A percentile compares a stretch with the other conserved stretches of the same genome.
phyloP scores from a whole-genome alignment of 92 coral and sea anemone genomes.

The Desmophyllum pertusum region DNA sequence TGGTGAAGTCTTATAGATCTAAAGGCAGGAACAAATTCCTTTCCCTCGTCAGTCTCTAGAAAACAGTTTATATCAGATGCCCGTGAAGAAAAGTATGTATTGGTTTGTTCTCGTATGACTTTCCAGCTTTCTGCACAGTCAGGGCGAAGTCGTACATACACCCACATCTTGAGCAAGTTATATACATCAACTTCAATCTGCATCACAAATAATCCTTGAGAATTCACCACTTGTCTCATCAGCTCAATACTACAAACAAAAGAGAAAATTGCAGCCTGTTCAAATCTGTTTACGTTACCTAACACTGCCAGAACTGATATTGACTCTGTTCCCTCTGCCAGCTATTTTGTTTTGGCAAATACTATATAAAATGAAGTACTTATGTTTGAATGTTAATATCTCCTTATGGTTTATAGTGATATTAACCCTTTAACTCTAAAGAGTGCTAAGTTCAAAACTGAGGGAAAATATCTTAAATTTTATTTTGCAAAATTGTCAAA shows the following conservation, averaged over 20 bases:
- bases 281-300: too few species aligned
- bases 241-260: slow-evolving; percentile 67
- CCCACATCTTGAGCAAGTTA: slow-evolving; percentile 90
- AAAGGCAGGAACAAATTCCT: slow-evolving; percentile 74
- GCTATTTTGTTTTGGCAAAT: too few species aligned
- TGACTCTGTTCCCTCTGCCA: too few species aligned
- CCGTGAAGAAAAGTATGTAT: slow-evolving; percentile 64
- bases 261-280: background rate
- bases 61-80: slow-evolving; percentile 48
- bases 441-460: too few species aligned
- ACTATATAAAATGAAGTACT: too few species aligned
- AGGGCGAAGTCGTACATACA: slow-evolving; percentile 73
- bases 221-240: slow-evolving; percentile 89
- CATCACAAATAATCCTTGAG: slow-evolving; percentile 94
- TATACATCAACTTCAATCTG: slow-evolving; percentile 96
- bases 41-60: slow-evolving; percentile 83
- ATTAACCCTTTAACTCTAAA: too few species aligned
- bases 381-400: too few species aligned
- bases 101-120: slow-evolving; percentile 73
- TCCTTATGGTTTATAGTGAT: too few species aligned
- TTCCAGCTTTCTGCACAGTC: slow-evolving; percentile 78
- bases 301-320: too few species aligned
- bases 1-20: slow-evolving; percentile 84
- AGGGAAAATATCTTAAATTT: too few species aligned
- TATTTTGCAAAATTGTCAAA: too few species aligned